These are phyloP conservation scores for Oscheius sp. DNA, from an alignment of 2,888 invertebrate species.

Conservation along the genomic window DNA sequence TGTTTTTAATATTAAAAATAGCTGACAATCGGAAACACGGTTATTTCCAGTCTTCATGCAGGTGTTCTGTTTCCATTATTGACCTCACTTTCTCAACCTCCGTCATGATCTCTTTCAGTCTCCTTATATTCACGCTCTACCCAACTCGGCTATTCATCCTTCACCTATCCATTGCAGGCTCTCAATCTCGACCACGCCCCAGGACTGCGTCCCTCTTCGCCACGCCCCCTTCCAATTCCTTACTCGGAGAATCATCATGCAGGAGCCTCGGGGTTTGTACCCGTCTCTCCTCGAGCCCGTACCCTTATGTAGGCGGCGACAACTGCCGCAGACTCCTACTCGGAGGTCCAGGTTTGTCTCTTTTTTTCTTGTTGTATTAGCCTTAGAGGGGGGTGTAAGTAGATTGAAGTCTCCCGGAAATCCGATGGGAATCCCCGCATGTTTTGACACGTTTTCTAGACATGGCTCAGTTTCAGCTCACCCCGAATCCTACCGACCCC, in stretches of 20 bases:
- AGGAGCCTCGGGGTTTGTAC: constrained; percentile 49
- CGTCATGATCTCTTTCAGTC: background rate
- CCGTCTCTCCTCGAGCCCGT: constrained; percentile 54
- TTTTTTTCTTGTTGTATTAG: constrained; percentile 7
- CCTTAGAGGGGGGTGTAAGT: background rate
- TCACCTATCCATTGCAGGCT: constrained; percentile 17
- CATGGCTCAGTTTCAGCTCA: constrained; percentile 37
- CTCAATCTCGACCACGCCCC: constrained; percentile 34
- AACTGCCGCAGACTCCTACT: constrained; percentile 59
- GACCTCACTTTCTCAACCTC: background rate
- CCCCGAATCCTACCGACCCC: constrained; percentile 66
- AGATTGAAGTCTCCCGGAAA: background rate
- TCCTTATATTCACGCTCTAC: constrained; percentile 5
- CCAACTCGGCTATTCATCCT: constrained; percentile 15
- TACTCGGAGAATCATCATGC: constrained; percentile 38
- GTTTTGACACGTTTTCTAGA: background rate
- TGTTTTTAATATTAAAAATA: no score
- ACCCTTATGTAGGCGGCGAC: constrained; percentile 55
- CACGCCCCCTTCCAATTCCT: constrained; percentile 25
- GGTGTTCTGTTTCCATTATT: constrained; percentile 5
- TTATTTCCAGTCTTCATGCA: background rate
- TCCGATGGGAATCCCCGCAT: background rate
- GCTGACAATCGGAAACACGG: no score
- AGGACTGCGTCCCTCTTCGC: constrained; percentile 23
- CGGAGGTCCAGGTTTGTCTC: constrained; percentile 46